These are phyloP conservation scores for Australoheros scitulus DNA, from an alignment of 2,113 vertebrate genomes.

Conservation along the genomic window DNA sequence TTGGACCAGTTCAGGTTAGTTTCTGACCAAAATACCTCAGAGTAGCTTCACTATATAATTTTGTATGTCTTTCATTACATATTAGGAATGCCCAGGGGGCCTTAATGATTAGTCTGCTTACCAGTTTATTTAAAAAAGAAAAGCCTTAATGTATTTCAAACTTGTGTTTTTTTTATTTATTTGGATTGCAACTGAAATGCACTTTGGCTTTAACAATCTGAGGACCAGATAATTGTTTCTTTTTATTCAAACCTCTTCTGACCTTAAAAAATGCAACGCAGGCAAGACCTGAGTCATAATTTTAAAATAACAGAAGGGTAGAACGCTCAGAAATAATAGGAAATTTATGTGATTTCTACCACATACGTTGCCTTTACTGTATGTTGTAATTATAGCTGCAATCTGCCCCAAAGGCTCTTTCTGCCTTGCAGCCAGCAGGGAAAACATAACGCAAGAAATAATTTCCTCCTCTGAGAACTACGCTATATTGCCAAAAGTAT, in stretches of 20 bases:
- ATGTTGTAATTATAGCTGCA: no score
- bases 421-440: background rate
- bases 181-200: background rate
- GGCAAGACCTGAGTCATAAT: background rate
- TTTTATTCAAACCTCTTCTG: background rate
- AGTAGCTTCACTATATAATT: background rate
- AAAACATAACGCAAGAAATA: background rate
- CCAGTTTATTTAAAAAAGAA: background rate
- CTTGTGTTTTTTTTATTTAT: background rate
- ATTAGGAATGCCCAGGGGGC: background rate
- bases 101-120: background rate
- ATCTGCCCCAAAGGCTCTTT: background rate
- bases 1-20: background rate
- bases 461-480: background rate
- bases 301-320: background rate
- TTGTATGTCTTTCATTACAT: background rate
- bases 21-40: background rate
- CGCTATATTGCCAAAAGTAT: no score
- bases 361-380: no score
- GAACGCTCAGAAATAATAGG: background rate
- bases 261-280: background rate
- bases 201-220: background rate
- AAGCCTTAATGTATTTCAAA: background rate
- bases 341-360: background rate
- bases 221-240: background rate